phyloP scores from a whole-genome alignment of 2,888 invertebrate species.

The Eupithecia inturbata region DNA sequence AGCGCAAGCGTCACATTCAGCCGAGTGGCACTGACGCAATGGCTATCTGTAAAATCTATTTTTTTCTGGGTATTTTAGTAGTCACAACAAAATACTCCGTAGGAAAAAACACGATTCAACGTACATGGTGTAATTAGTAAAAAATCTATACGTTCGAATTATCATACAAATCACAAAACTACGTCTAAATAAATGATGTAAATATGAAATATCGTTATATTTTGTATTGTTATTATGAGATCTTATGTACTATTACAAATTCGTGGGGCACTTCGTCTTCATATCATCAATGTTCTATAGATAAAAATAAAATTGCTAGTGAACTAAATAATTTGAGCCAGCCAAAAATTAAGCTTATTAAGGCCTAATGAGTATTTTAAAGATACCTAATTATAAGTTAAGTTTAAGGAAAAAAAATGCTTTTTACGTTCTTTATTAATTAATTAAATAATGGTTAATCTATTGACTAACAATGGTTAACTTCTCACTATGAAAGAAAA shows the following conservation, averaged over 20 bases:
- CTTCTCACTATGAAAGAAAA: not conserved
- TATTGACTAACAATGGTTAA: not conserved
- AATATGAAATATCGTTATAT: constrained; percentile 60
- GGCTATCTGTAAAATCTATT: not conserved
- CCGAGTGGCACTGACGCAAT: not conserved
- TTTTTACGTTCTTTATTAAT: not conserved
- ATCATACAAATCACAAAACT: constrained; percentile 70
- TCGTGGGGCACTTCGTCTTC: constrained; percentile 75
- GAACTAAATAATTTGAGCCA: constrained; percentile 41
- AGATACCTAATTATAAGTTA: not conserved
- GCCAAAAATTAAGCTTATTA: not conserved
- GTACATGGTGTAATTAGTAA: constrained; percentile 55
- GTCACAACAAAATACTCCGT: constrained; percentile 32
- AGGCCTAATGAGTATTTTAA: not conserved
- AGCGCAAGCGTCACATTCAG: not conserved
- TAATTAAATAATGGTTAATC: not conserved
- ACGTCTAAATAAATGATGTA: constrained; percentile 68
- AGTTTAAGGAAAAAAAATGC: not conserved
- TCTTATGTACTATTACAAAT: constrained; percentile 76
- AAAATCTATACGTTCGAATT: constrained; percentile 65
- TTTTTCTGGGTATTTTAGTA: constrained; percentile 27
- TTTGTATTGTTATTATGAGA: constrained; percentile 55
- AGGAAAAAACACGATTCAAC: constrained; percentile 39
- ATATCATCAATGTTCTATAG: constrained; percentile 34
- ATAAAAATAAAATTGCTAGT: constrained; percentile 53